Conservation (phyloP, 2,888 invertebrate genomes). For the Troides oblongomaculatus region DNA sequence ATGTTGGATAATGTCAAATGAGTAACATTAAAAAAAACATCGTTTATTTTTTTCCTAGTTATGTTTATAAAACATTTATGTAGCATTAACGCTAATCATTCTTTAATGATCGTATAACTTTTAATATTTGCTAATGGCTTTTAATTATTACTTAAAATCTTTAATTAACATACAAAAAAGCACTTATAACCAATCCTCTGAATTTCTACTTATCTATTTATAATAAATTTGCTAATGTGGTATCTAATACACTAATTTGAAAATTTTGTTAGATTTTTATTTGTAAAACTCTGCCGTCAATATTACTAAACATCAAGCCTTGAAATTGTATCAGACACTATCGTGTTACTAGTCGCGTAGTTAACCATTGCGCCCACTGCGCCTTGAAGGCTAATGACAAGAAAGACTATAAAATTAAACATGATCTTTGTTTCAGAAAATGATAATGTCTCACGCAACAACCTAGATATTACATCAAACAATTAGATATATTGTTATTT, state of each 20-base stretch:
- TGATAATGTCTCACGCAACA: conserved; percentile 76
- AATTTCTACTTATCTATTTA: no score
- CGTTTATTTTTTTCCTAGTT: background rate
- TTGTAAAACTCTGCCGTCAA: no score
- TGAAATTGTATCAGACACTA: no score
- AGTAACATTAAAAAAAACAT: background rate
- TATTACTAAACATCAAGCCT: no score
- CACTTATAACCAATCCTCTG: no score
- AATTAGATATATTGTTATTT: background rate
- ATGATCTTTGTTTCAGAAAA: conserved; percentile 57
- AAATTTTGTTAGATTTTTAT: no score
- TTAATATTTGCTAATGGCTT: no score
- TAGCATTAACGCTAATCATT: background rate
- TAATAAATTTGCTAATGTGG: no score
- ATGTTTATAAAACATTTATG: background rate
- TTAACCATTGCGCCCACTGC: background rate
- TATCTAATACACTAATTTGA: no score
- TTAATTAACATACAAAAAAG: no score
- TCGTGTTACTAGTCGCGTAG: background rate
- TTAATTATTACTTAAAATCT: no score
- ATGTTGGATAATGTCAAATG: background rate
- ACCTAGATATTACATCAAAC: conserved; percentile 38
- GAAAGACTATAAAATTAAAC: background rate
- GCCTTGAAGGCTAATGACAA: background rate
- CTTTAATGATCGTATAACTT: background rate